phyloP scores from a whole-genome alignment of 2,113 vertebrate species.

The Thermophis baileyi region DNA sequence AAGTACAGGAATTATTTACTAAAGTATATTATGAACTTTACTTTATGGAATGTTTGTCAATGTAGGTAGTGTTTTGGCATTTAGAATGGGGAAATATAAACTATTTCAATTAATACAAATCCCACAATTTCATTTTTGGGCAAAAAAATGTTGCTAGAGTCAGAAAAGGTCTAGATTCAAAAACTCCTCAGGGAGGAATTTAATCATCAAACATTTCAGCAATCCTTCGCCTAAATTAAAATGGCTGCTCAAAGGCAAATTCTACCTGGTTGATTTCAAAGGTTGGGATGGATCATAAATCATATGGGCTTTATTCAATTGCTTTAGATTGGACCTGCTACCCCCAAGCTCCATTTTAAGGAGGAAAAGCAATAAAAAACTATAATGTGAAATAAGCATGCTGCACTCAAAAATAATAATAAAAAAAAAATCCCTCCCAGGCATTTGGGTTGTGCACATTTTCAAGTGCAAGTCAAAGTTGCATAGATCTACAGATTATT shows the following conservation, averaged over 20 bases:
- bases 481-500: neutral
- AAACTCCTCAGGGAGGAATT: neutral
- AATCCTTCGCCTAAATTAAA: neutral
- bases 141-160: neutral
- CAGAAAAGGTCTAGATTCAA: neutral
- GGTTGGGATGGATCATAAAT: constrained; percentile 13
- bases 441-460: neutral
- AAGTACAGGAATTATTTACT: rapidly evolving
- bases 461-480: neutral
- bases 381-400: neutral
- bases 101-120: neutral
- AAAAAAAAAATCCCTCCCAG: neutral
- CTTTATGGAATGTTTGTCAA: neutral
- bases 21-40: rapidly evolving
- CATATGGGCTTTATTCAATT: neutral
- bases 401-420: neutral
- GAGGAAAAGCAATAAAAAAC: neutral
- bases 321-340: neutral
- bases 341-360: neutral
- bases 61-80: rapidly evolving
- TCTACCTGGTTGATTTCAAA: constrained; percentile 13
- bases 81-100: neutral
- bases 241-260: neutral
- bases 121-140: neutral
- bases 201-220: neutral